Percentiles rank a stretch among this genome's conserved stretches.
These are phyloP conservation scores for Lethenteron camtschaticum DNA, from an alignment of 2,113 vertebrate genomes.

Conservation along the genomic window DNA sequence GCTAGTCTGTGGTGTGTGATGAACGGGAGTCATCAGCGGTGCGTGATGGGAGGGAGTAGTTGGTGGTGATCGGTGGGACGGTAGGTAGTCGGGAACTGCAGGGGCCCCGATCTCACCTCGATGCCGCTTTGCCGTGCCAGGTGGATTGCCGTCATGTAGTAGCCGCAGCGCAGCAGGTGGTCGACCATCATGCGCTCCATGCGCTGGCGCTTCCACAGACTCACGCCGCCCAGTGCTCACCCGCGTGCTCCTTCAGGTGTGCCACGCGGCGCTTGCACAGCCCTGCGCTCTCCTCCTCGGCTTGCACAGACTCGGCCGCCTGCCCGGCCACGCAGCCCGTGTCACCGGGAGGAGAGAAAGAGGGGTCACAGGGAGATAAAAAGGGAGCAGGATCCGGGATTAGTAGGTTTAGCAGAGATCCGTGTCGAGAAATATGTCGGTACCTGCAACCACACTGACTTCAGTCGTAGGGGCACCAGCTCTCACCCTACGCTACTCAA, in stretches of 20 bases:
- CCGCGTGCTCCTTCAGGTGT: constrained; percentile 89
- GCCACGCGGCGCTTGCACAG: constrained; percentile 88
- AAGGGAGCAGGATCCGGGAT: not conserved
- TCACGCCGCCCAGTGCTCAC: constrained; percentile 70
- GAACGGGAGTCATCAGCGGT: no score
- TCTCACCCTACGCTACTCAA: no score
- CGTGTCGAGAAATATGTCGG: not conserved
- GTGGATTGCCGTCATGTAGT: constrained; percentile 90
- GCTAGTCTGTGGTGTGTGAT: no score
- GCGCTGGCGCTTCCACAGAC: constrained; percentile 88
- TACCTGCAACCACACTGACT: not conserved
- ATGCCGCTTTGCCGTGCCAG: constrained; percentile 81
- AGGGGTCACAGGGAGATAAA: not conserved
- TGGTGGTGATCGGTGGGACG: no score
- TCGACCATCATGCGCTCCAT: constrained; percentile 99
- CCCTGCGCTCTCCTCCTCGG: constrained; percentile 89
- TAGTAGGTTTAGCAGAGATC: not conserved
- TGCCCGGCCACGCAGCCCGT: constrained; percentile 13
- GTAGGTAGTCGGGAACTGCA: no score
- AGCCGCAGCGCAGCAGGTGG: constrained; percentile 78
- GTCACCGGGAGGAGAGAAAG: not conserved
- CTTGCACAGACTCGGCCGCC: constrained; percentile 94
- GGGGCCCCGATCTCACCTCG: constrained; percentile 33
- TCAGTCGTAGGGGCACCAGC: no score
- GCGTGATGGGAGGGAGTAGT: no score